Percentiles rank a stretch among this genome's conserved stretches.
Conservation (phyloP, 2,888 invertebrate genomes). For the Chouioia cunea region DNA sequence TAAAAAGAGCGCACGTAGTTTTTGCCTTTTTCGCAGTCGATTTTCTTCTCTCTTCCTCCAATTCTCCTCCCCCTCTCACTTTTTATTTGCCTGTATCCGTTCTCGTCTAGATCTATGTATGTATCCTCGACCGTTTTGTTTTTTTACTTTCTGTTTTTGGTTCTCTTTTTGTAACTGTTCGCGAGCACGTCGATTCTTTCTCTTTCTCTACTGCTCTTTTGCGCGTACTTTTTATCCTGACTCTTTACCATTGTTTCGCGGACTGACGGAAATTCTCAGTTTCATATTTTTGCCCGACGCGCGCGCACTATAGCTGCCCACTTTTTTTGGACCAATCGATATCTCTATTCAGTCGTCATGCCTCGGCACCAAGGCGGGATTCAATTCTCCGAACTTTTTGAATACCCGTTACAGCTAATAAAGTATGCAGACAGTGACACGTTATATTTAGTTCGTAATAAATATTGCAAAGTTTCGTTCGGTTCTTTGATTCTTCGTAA, state of each 20-base stretch:
- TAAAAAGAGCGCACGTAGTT: too few species aligned
- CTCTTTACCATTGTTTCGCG: conserved; percentile 16
- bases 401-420: too few species aligned
- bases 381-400: too few species aligned
- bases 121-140: background rate
- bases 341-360: too few species aligned
- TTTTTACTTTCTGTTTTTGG: background rate
- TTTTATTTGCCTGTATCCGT: conserved; percentile 28
- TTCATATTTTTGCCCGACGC: background rate
- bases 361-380: too few species aligned
- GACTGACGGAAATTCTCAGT: conserved; percentile 21
- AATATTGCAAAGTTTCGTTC: too few species aligned
- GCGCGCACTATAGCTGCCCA: background rate
- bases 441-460: too few species aligned
- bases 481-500: too few species aligned
- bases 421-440: too few species aligned
- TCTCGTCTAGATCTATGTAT: conserved; percentile 5
- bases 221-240: conserved; percentile 5
- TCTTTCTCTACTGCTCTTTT: conserved; percentile 12
- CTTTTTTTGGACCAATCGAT: too few species aligned
- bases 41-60: background rate
- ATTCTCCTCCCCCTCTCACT: background rate
- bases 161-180: conserved; percentile 9
- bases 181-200: conserved; percentile 25
- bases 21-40: conserved; percentile 4